A percentile compares a stretch with the other conserved stretches of the same genome.
Evolutionary conservation across 2,888 invertebrate species (phyloP).

Genomic region (Balanococcus diminutus): DNA sequence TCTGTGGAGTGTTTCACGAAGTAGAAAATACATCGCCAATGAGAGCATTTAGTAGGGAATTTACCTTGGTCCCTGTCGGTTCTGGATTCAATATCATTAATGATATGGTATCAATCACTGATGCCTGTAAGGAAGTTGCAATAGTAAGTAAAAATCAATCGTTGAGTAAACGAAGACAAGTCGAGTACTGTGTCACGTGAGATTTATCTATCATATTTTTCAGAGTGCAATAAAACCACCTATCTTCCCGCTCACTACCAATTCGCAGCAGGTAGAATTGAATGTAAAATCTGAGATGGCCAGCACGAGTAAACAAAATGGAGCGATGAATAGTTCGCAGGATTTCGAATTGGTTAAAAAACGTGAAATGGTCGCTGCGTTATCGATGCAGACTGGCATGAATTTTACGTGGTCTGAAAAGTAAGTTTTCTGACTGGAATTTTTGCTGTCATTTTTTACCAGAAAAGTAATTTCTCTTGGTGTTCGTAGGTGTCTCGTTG

Average conservation of each 20-base stretch:
- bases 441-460: not conserved
- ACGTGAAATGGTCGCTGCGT: slow-evolving; percentile 74
- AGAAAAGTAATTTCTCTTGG: not conserved
- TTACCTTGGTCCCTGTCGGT: slow-evolving; percentile 78
- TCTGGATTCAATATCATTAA: slow-evolving; percentile 85
- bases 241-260: not conserved
- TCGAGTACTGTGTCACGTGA: too few species aligned
- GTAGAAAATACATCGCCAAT: slow-evolving; percentile 62
- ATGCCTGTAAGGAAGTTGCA: not conserved
- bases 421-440: slow-evolving; percentile 64
- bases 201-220: not conserved
- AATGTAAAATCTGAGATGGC: not conserved
- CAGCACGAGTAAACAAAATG: not conserved
- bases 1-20: slow-evolving; percentile 88
- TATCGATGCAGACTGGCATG: slow-evolving; percentile 81
- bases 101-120: slow-evolving; percentile 63
- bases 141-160: not conserved
- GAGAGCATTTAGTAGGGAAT: slow-evolving; percentile 76
- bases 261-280: not conserved
- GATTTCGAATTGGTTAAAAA: slow-evolving; percentile 66
- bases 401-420: slow-evolving; percentile 78
- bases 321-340: not conserved
- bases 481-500: not conserved
- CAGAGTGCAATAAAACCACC: not conserved
- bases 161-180: too few species aligned